These are phyloP conservation scores for Oryzias dopingdopingensis DNA, from an alignment of 2,797 vertebrate species.

Conservation along the genomic window DNA sequence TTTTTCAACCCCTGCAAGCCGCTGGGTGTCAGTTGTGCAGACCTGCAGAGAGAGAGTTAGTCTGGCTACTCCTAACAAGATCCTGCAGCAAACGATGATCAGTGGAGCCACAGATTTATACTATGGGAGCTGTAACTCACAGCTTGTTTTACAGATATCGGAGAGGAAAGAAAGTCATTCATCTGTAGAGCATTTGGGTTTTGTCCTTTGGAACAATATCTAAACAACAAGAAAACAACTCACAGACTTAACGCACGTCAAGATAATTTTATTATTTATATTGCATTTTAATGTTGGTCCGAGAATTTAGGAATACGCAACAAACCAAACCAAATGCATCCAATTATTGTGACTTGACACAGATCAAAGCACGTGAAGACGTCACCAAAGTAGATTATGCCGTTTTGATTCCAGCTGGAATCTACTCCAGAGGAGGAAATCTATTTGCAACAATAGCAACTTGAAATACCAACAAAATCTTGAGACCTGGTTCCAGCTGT, in stretches of 20 bases:
- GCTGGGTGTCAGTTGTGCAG: slow-evolving; percentile 54
- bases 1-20: slow-evolving; percentile 71
- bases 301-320: too few relatives aligned
- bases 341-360: neutral
- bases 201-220: neutral
- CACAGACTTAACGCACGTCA: neutral
- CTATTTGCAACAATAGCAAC: slow-evolving; percentile 76
- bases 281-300: too few relatives aligned
- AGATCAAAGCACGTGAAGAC: slow-evolving; percentile 10
- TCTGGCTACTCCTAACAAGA: slow-evolving; percentile 27
- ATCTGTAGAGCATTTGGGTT: neutral
- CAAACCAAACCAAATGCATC: too few relatives aligned
- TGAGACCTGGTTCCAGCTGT: slow-evolving; percentile 63
- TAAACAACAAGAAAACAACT: neutral
- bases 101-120: neutral
- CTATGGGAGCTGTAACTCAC: neutral
- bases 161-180: neutral
- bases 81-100: slow-evolving; percentile 19
- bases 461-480: slow-evolving; percentile 54
- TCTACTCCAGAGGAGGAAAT: slow-evolving; percentile 67
- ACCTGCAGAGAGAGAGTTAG: slow-evolving; percentile 38
- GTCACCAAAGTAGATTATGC: neutral
- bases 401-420: slow-evolving; percentile 51
- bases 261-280: too few relatives aligned
- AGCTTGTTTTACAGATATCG: neutral